A percentile compares a stretch with the other conserved stretches of the same genome.
Evolutionary conservation across 2,888 invertebrate genomes (phyloP).

Genomic region (Epinotia demarniana): DNA sequence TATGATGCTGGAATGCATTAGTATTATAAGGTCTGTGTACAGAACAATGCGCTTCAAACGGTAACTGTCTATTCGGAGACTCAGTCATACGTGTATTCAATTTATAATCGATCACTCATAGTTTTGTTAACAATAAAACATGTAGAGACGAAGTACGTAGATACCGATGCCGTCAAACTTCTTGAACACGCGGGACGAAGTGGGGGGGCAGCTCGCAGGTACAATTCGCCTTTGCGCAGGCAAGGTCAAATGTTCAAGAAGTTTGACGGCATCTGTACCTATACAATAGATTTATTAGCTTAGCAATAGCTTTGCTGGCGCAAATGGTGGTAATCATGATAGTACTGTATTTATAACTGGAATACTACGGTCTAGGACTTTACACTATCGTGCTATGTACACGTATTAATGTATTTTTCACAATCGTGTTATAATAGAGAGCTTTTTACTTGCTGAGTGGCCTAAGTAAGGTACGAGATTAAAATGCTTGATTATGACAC

Average conservation of each 20-base stretch:
- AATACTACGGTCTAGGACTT: neutral
- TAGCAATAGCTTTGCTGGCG: neutral
- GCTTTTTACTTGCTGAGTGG: too few species aligned
- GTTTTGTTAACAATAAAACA: conserved; percentile 15
- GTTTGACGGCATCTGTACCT: too few species aligned
- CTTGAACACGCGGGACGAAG: too few species aligned
- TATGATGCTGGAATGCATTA: conserved; percentile 23
- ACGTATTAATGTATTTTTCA: too few species aligned
- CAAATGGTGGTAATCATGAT: neutral
- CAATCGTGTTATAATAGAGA: too few species aligned
- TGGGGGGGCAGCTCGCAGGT: too few species aligned
- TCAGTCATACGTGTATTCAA: conserved; percentile 32
- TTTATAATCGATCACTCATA: conserved; percentile 31
- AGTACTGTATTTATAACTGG: neutral
- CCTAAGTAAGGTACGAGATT: too few species aligned
- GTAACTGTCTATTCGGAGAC: conserved; percentile 25
- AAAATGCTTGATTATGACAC: too few species aligned
- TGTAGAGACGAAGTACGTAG: neutral
- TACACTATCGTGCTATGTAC: too few species aligned
- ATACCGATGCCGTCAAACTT: too few species aligned
- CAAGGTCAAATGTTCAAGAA: too few species aligned
- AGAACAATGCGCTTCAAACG: conserved; percentile 27
- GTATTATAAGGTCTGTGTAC: neutral
- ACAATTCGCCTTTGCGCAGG: too few species aligned
- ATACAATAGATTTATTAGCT: conserved; percentile 6